Conservation (phyloP, 2,888 invertebrate genomes). For the Drosophila siamana region DNA sequence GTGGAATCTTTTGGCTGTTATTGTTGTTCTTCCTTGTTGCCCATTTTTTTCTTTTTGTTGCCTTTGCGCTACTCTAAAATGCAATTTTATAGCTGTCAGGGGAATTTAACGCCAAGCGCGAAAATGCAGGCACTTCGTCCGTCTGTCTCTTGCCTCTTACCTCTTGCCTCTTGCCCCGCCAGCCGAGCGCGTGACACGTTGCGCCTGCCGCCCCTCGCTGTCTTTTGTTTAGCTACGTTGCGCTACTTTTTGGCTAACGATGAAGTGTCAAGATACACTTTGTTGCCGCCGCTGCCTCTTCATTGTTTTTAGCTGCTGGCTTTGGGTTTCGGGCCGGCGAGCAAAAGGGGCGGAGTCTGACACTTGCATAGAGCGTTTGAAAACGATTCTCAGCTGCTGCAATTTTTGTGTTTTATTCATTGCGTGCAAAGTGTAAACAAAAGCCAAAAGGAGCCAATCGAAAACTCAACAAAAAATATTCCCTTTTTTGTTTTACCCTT, state of each 20-base stretch:
- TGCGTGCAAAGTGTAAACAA: conserved; percentile 80
- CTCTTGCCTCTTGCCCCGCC: not conserved
- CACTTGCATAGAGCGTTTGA: conserved; percentile 61
- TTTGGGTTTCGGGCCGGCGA: not conserved
- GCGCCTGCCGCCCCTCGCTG: conserved; percentile 71
- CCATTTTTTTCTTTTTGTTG: conserved; percentile 25
- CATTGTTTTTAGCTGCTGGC: conserved; percentile 50
- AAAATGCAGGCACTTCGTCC: conserved; percentile 64
- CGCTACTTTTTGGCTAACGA: conserved; percentile 80
- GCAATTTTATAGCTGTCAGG: conserved; percentile 85
- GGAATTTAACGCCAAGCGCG: conserved; percentile 82
- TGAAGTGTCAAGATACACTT: conserved; percentile 82
- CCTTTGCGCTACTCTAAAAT: conserved; percentile 79
- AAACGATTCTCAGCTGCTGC: conserved; percentile 49
- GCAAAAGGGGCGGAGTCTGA: conserved; percentile 21
- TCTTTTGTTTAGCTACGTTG: conserved; percentile 74
- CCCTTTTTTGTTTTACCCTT: conserved; percentile 4
- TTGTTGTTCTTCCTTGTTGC: conserved; percentile 17
- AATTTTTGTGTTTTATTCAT: conserved; percentile 49
- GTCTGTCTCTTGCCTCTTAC: not conserved
- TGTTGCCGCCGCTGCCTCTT: conserved; percentile 46
- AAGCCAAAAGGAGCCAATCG: conserved; percentile 45
- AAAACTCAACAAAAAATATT: conserved; percentile 24
- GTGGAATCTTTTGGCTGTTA: conserved; percentile 27
- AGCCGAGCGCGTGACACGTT: conserved; percentile 63